These are phyloP conservation scores for Lasioglossum villosulum DNA, from an alignment of 2,888 invertebrate genomes.

Conservation along the genomic window DNA sequence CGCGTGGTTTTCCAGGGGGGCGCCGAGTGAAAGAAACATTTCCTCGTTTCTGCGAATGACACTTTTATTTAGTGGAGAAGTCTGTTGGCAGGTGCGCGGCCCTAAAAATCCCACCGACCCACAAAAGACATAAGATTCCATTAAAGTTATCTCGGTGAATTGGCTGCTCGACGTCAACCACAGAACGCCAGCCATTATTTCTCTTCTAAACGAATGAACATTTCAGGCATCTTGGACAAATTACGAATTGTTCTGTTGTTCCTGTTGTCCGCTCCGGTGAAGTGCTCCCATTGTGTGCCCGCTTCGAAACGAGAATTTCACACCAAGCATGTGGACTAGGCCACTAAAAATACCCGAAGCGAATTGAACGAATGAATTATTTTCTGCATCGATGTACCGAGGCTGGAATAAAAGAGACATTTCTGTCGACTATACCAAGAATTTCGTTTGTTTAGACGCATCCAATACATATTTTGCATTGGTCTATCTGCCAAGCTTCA, in stretches of 20 bases:
- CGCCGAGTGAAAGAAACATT: slow-evolving; percentile 33
- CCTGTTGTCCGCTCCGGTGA: neutral
- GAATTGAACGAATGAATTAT: neutral
- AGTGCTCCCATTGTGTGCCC: neutral
- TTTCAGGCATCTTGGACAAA: slow-evolving; percentile 42
- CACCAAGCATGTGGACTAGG: neutral
- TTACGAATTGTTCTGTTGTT: slow-evolving; percentile 38
- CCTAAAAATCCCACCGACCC: slow-evolving; percentile 46
- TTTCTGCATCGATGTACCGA: neutral
- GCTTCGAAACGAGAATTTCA: neutral
- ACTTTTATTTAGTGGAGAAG: slow-evolving; percentile 58
- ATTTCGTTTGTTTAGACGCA: neutral
- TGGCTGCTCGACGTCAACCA: slow-evolving; percentile 61
- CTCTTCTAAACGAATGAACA: slow-evolving; percentile 44
- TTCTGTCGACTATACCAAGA: neutral
- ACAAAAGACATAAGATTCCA: slow-evolving; percentile 65
- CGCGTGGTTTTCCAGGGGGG: neutral
- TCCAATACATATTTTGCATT: too few species aligned
- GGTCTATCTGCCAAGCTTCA: neutral
- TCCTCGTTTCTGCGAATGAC: slow-evolving; percentile 48
- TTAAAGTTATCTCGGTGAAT: slow-evolving; percentile 64
- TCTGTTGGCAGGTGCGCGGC: slow-evolving; percentile 49
- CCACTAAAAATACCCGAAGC: neutral
- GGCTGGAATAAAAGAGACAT: neutral
- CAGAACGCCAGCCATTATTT: slow-evolving; percentile 63